Conservation (phyloP, 1,140 invertebrate genomes). For the Drosophila nikananu region DNA sequence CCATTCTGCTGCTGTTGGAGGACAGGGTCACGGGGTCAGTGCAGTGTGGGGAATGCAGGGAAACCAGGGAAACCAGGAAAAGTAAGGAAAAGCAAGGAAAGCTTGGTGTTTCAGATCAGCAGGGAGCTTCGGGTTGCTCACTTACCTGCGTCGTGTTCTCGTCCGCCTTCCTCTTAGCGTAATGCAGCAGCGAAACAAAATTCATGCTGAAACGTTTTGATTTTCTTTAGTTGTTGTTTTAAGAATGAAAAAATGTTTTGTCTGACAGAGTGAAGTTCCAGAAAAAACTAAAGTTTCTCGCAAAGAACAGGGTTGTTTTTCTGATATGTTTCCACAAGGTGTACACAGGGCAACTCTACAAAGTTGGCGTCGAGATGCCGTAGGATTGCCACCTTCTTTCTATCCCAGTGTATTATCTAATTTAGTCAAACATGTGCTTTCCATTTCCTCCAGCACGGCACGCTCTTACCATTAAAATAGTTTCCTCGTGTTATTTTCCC, state of each 20-base stretch:
- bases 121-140: background rate
- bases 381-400: no score
- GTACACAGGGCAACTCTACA: no score
- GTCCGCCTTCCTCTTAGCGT: background rate
- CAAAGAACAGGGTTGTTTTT: no score
- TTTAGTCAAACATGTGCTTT: constrained; percentile 39
- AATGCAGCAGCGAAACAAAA: background rate
- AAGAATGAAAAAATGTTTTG: background rate
- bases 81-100: no score
- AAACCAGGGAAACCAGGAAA: background rate
- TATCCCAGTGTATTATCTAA: no score
- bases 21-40: background rate
- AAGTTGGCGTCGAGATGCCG: no score
- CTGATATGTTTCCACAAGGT: no score
- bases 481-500: background rate
- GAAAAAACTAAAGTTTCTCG: no score
- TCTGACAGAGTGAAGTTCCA: background rate
- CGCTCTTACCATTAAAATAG: constrained; percentile 31
- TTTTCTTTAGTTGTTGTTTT: background rate
- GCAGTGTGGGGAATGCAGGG: background rate
- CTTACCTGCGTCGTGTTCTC: background rate
- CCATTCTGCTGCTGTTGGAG: constrained; percentile 61
- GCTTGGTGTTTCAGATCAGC: background rate
- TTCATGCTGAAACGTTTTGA: background rate
- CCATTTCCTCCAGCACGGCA: constrained; percentile 9